Evolutionary conservation across 2,113 vertebrate species (phyloP).

Genomic region (Sebastes schlegelii): DNA sequence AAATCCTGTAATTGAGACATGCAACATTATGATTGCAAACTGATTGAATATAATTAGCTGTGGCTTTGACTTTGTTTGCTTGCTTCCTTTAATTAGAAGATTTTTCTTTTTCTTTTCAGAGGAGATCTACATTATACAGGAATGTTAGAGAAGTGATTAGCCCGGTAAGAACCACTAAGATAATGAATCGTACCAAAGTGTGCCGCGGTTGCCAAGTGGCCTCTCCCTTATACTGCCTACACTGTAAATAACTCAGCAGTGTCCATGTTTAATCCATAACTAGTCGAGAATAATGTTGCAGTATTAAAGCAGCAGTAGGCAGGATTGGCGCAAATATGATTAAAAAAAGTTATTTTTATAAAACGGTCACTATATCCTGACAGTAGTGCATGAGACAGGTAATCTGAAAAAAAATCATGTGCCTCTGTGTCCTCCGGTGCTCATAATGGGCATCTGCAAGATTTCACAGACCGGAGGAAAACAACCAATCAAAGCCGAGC

Average conservation of each 20-base stretch:
- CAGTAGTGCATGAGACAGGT: no score
- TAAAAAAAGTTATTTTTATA: no score
- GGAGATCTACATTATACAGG: slow-evolving; percentile 49
- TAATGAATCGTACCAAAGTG: slow-evolving; percentile 68
- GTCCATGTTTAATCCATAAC: not conserved
- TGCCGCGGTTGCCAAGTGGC: slow-evolving; percentile 36
- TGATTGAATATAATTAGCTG: slow-evolving; percentile 79
- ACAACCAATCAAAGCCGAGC: no score
- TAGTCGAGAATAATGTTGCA: not conserved
- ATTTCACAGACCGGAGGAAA: no score
- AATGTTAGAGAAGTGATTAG: slow-evolving; percentile 74
- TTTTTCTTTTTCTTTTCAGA: slow-evolving; percentile 56
- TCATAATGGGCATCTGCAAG: no score
- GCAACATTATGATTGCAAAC: slow-evolving; percentile 72
- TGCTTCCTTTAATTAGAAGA: slow-evolving; percentile 71
- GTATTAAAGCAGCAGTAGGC: no score
- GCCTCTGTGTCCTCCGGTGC: no score
- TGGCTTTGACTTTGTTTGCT: slow-evolving; percentile 75
- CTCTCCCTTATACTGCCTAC: not conserved
- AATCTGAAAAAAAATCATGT: no score
- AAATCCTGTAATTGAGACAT: slow-evolving; percentile 78
- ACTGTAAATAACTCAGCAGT: slow-evolving; percentile 19
- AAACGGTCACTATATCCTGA: no score
- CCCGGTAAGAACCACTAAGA: slow-evolving; percentile 38
- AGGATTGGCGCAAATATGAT: no score